Conservation (phyloP, 2,113 vertebrate species). For the Pteropus alecto region DNA sequence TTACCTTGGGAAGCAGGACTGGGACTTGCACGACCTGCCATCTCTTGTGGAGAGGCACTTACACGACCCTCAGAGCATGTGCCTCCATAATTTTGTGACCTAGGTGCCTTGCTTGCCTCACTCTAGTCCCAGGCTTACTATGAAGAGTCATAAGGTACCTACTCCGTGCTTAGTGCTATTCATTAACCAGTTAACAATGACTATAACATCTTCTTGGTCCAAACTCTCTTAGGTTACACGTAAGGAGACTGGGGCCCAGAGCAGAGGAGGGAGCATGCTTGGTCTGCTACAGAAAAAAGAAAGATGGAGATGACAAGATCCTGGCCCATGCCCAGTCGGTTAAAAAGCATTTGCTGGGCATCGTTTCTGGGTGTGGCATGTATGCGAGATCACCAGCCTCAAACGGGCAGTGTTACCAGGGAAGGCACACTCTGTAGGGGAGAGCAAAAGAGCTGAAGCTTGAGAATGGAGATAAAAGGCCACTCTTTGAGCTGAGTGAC, state of each 20-base stretch:
- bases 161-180: not conserved
- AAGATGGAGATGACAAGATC: not conserved
- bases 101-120: not conserved
- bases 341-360: not conserved
- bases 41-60: not conserved
- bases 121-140: not conserved
- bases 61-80: fast-evolving
- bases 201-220: not conserved
- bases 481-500: not conserved
- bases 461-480: not conserved
- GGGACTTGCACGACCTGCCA: not conserved
- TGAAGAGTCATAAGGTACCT: not conserved
- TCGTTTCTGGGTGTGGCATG: not conserved
- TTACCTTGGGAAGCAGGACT: not conserved
- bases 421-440: not conserved
- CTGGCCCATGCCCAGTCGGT: not conserved
- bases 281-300: not conserved
- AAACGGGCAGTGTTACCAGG: not conserved
- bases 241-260: not conserved
- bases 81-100: not conserved
- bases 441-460: not conserved
- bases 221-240: not conserved
- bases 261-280: not conserved
- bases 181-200: not conserved
- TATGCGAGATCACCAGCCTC: not conserved